Percentiles rank a stretch among this genome's conserved stretches.
These are phyloP conservation scores for Actenoides lindsayi DNA, from an alignment of 2,113 vertebrate species.

Conservation along the genomic window DNA sequence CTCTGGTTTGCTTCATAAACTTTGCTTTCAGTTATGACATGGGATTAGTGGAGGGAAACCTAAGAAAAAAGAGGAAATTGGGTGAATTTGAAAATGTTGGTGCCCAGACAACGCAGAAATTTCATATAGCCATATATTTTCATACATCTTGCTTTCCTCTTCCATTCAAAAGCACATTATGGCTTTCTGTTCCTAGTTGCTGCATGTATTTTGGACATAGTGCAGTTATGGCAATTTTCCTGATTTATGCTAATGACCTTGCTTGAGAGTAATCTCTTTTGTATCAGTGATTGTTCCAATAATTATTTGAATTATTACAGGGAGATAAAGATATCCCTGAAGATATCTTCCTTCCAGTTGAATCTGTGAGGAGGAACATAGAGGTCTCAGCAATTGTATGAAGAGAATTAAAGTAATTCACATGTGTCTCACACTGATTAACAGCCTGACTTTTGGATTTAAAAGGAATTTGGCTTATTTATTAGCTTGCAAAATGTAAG, in stretches of 20 bases:
- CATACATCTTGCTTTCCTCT: neutral
- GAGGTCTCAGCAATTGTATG: neutral
- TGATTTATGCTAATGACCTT: neutral
- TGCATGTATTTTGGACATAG: neutral
- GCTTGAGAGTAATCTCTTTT: neutral
- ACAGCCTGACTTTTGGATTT: neutral
- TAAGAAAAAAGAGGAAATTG: neutral
- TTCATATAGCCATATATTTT: neutral
- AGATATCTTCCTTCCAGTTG: neutral
- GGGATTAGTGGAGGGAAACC: neutral
- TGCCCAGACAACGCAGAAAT: neutral
- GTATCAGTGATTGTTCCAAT: neutral
- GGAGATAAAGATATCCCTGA: conserved; percentile 8
- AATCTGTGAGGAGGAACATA: neutral
- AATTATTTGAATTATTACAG: neutral
- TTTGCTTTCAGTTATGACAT: neutral
- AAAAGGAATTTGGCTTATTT: neutral
- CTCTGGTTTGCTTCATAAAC: neutral
- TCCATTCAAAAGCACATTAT: neutral
- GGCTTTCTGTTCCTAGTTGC: neutral
- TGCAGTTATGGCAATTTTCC: neutral
- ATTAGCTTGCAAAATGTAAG: neutral
- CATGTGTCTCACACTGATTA: neutral
- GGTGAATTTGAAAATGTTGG: neutral
- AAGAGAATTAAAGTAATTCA: neutral